These are phyloP conservation scores for Onychostruthus taczanowskii DNA, from an alignment of 2,113 vertebrate genomes.

Conservation along the genomic window DNA sequence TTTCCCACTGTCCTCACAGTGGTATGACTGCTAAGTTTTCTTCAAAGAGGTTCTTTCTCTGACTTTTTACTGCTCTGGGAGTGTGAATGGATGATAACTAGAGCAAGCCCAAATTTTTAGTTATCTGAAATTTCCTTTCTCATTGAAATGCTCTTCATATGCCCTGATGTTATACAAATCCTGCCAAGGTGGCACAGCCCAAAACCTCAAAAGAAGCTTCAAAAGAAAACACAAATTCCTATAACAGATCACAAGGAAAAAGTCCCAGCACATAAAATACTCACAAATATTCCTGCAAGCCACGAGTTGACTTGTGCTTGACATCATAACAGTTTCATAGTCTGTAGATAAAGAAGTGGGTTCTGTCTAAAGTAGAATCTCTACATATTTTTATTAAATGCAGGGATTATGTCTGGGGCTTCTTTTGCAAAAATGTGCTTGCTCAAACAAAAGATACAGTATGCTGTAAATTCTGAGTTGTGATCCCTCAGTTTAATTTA, in stretches of 20 bases:
- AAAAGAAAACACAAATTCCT: not conserved
- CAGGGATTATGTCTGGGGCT: not conserved
- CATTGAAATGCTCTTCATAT: not conserved
- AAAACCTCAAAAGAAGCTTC: not conserved
- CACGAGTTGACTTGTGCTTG: not conserved
- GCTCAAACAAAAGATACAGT: not conserved
- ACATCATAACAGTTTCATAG: not conserved
- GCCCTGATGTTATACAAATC: not conserved
- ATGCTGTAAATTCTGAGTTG: not conserved
- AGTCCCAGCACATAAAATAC: not conserved
- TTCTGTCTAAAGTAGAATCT: not conserved
- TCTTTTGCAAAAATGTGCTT: not conserved
- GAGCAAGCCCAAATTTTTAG: not conserved
- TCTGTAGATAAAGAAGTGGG: not conserved
- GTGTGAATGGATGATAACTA: not conserved
- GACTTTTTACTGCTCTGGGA: not conserved
- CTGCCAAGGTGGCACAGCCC: not conserved
- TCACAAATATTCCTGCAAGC: not conserved
- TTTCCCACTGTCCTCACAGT: not conserved
- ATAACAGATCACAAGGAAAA: not conserved
- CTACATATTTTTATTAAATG: not conserved
- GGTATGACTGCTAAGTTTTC: not conserved
- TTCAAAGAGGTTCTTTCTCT: not conserved
- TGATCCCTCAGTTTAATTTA: not conserved
- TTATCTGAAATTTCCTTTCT: not conserved